Base-by-base conservation (phyloP, 2,888 invertebrate genomes). In the Timema podura region DNA sequence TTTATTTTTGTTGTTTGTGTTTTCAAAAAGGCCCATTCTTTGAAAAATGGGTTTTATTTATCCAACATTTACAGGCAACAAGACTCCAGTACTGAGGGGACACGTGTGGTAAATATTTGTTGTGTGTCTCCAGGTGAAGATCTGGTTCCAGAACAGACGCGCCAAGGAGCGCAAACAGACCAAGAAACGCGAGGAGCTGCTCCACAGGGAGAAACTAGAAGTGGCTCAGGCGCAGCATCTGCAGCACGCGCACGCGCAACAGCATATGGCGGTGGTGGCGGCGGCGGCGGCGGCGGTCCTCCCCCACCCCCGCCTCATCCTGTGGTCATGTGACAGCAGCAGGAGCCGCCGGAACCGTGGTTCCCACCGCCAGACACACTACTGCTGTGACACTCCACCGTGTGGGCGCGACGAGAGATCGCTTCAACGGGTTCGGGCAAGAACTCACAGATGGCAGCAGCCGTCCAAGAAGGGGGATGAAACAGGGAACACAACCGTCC, bases 81-180 rank as follows among this genome's bases (percentile, higher is more conserved):
- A 30, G 30, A 30, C 30, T 30, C 30, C 30, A 3, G 30, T 30
- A 30, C 30, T 30, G 30, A 3, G 30, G 30, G 30, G 30, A 30
- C 30, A 30, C 30, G 1, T 30, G 3, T 30, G 30, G 30, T 30
- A 30, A 30, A 30, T 30, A 30, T 30, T 30, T 30, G 30, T 30
- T 30, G 30, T 30, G 6, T 61, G 61, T 64, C 47, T 77, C 11
- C 83, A 88, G 89, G 90, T 90, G 68, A 90, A 91, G 81, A 91
- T 91, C 72, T 91, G 91, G 91, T 96, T 95, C 80, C 95, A 95
- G 86, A 96, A 96, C 81, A 87, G 96, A 15, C 87, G 96, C 59
- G 96, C 96, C 68, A 96, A 96, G 82, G 96, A 96, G 78, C 86
- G 97, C 11, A 96, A 96, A 81, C 91, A 93, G 79, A 84, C 85